Conservation (phyloP, 1,140 invertebrate species). For the Drosophila ambigua region DNA sequence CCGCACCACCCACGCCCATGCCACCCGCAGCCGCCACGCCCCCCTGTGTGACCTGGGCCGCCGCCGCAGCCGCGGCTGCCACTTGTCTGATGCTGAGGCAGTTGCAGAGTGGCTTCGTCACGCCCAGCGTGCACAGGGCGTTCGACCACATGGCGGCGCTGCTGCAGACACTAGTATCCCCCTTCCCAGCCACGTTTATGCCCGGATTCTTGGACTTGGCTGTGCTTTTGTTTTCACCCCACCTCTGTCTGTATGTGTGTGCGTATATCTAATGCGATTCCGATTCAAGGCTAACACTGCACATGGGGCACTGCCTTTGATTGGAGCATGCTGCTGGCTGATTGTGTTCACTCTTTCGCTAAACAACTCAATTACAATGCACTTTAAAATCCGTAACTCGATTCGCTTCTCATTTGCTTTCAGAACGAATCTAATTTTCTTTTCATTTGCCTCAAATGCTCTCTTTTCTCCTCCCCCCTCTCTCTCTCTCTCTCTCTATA, state of each 20-base stretch:
- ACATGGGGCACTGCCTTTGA: too few species aligned
- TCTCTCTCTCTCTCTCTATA: too few species aligned
- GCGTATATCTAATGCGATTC: too few species aligned
- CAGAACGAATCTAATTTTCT: neutral
- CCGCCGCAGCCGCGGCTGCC: conserved; percentile 79
- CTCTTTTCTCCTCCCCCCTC: too few species aligned
- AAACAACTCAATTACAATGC: too few species aligned
- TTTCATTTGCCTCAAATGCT: neutral
- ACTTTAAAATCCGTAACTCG: too few species aligned
- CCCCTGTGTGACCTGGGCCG: conserved; percentile 64
- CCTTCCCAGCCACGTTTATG: conserved; percentile 76
- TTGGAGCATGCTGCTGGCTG: too few species aligned
- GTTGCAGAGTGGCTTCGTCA: conserved; percentile 83
- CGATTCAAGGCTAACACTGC: too few species aligned
- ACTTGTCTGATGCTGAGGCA: conserved; percentile 83
- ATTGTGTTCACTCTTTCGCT: too few species aligned
- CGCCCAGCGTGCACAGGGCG: conserved; percentile 83
- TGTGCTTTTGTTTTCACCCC: conserved; percentile 24
- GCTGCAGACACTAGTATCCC: conserved; percentile 63
- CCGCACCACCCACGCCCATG: conserved; percentile 37
- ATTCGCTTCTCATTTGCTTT: conserved; percentile 1
- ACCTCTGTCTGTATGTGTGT: neutral
- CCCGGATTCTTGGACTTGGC: conserved; percentile 36
- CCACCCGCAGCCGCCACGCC: conserved; percentile 39
- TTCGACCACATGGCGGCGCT: conserved; percentile 82